These are phyloP conservation scores for Stichodactyla helianthus DNA, from an alignment of 64 coral and sea anemone species.

Conservation along the genomic window DNA sequence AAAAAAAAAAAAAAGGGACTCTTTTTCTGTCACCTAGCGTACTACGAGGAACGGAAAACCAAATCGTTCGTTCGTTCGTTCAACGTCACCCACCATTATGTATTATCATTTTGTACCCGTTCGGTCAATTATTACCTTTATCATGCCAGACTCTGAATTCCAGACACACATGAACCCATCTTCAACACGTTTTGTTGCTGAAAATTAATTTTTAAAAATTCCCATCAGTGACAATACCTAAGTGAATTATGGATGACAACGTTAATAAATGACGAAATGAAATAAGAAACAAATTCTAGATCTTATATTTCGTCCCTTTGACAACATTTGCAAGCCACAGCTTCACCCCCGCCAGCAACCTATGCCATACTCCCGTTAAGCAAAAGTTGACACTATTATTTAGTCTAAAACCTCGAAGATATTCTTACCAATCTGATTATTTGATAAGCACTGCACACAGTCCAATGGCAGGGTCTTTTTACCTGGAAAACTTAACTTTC, in stretches of 20 bases:
- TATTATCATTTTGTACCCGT: no score
- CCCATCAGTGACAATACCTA: not conserved
- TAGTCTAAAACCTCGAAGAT: not conserved
- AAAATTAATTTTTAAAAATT: not conserved
- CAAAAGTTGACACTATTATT: no score
- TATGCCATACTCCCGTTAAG: no score
- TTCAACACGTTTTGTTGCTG: conserved; percentile 68
- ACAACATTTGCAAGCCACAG: no score
- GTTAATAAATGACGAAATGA: no score
- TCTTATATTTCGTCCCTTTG: no score
- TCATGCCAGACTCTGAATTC: conserved; percentile 87
- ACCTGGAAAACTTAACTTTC: conserved; percentile 87
- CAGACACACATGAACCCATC: conserved; percentile 63
- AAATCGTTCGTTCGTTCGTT: no score
- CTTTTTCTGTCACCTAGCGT: not conserved
- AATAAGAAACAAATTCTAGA: no score
- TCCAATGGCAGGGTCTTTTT: conserved; percentile 88
- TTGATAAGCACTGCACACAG: conserved; percentile 79
- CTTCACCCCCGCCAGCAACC: no score
- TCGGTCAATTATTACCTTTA: conserved; percentile 32
- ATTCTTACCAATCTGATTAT: conserved; percentile 76
- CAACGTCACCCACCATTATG: no score
- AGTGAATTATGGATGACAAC: no score
- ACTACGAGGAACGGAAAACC: not conserved
- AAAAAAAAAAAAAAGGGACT: not conserved